Base-by-base conservation (phyloP, 2,797 vertebrate species). In the Oreochromis grahami region DNA sequence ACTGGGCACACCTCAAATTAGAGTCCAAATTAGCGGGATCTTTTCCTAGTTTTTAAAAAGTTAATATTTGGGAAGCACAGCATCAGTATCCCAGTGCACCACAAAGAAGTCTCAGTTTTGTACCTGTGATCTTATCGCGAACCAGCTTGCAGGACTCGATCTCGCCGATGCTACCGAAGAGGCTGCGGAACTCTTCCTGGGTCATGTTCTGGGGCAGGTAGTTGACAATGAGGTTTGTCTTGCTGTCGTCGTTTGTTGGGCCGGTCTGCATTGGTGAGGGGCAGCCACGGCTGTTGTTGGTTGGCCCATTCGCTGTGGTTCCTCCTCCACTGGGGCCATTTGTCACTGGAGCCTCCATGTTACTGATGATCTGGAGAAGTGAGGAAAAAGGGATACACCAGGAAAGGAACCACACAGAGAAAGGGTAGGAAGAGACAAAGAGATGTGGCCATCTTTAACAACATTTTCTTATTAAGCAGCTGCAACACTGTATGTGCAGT, bases 191-290 rank as follows among this genome's bases (percentile, higher is more conserved):
- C 96, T 99, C 98, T 92, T 99, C 99, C 95, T 99, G 98, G 94
- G 98, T 99, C 99, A 99, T 99, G 94, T 99, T 99, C 96, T 99
- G 99, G 92, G 99, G 99, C 97, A 99, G 97, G 96, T 99, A 99
- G 97, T 99, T 99, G 96, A 99, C 99, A 82, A 99, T 99, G 97
- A 99, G 99, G 97, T 99, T 99, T 94, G 99, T 99, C 98, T 99
- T 99, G 97, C 99, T 99, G 98, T 99, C 99, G 87, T 99, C 99
- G 65, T 98, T 98, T 94, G 98, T 93, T 55, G 97, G 96, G 90
- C 98, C 98, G 13, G 98, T 99, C 97, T 99, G 98, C 98, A 99
- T 99, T 92, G 98, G 98, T 74, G 99, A 99, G 93, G 99, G 97
- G 97, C 99, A 99, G 96, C 98, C 99, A 88, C 98, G 98, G 95